phyloP scores from a whole-genome alignment of 2,797 vertebrate species.

The Aplochiton taeniatus region DNA sequence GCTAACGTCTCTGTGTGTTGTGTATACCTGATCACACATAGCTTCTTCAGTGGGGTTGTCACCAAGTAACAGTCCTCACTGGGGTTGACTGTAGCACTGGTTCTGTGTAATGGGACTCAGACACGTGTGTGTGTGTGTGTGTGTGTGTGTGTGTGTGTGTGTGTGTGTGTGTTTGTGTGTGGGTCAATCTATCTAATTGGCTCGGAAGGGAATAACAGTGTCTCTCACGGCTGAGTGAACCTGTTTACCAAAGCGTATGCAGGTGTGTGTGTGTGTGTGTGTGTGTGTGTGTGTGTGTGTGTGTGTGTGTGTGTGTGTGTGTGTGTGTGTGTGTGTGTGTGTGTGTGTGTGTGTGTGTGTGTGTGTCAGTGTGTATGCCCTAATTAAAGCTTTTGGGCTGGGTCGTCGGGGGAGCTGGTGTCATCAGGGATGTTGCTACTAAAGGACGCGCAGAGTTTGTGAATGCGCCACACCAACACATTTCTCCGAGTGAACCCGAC shows the following conservation, averaged over 20 bases:
- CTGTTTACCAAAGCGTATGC: conserved; percentile 1
- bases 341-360: neutral
- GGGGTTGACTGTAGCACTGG: conserved; percentile 37
- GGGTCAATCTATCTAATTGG: conserved; percentile 57
- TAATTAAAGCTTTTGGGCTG: conserved; percentile 20
- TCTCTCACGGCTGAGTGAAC: neutral
- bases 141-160: conserved; percentile 18
- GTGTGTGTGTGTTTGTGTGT: conserved; percentile 29
- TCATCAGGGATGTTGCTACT: conserved; percentile 57
- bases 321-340: conserved; percentile 2
- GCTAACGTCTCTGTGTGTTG: neutral
- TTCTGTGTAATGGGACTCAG: conserved; percentile 1
- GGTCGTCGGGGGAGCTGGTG: conserved; percentile 43
- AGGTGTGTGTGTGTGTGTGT: neutral
- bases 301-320: conserved; percentile 5
- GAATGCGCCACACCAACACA: conserved; percentile 19
- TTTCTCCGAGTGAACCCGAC: conserved; percentile 12
- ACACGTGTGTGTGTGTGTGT: conserved; percentile 4
- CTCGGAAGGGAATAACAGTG: neutral
- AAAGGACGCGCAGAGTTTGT: conserved; percentile 59
- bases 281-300: conserved; percentile 2
- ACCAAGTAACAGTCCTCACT: conserved; percentile 57
- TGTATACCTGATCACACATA: conserved; percentile 2
- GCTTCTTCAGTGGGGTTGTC: conserved; percentile 37
- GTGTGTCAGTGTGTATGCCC: too few species aligned